Base-by-base conservation (phyloP, 2,113 vertebrate species). In the Syngnathus typhle region DNA sequence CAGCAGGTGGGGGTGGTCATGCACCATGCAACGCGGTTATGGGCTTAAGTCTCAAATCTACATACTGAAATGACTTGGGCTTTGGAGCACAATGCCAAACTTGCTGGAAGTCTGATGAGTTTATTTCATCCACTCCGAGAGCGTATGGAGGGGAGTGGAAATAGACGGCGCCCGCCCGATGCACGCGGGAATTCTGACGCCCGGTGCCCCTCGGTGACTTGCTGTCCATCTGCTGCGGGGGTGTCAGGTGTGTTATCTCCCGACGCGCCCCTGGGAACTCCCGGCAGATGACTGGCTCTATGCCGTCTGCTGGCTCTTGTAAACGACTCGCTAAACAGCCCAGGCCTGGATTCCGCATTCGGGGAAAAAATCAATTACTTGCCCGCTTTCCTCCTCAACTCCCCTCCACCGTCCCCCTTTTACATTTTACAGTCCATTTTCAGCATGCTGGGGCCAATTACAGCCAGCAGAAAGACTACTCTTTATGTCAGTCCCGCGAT, bases 391-490 rank as follows among this genome's bases (percentile, higher is more conserved):
- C 60, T 58, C 55, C 55, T 15, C 55, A 16, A 15, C 27, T 15
- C 19, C 39, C 5, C 54, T 1, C 41, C 60, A 27, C 38, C 60
- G 21, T 37, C 32, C 86, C 85, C 85, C 83, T 85, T 75, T 82
- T 85, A 87, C 89, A 89, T 91, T 89, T 87, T 88, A 91, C 90
- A 92, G 88, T 79, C 82, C 85, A 91, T 90, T 90, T 89, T 86
- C 84, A 88, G 87, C 88, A 89, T 83, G 86, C 89, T 90, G 85
- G 79, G 90, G 88, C 86, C 85, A 91, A 89, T 89, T 90, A 89
- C 87, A 88, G 68, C 86, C 82, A 74, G 81, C 83, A 89, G 83
- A 82, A 89, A 88, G 87, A 88, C 76, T 78, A 75, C 82, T 87
- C 82, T 89, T 87, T 88, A 88, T 84, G 85, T 79, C 80, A 85